These are phyloP conservation scores for Ursus arctos DNA, from an alignment of 2,113 vertebrate species.

Conservation along the genomic window DNA sequence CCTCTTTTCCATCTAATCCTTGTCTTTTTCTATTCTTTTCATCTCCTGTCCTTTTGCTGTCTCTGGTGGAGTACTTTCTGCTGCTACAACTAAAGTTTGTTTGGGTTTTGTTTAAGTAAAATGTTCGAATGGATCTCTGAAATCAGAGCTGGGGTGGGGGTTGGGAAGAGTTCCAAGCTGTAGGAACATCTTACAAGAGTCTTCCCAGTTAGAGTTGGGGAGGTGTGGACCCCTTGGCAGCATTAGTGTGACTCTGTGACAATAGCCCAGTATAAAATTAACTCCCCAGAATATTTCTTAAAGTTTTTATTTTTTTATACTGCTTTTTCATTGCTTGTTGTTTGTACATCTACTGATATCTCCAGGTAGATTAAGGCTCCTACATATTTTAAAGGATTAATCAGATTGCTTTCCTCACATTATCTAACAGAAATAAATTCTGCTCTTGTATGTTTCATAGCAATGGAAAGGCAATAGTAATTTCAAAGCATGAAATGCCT, in stretches of 20 bases:
- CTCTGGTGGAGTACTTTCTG: background rate
- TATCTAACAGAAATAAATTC: background rate
- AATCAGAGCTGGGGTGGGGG: background rate
- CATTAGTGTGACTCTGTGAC: background rate
- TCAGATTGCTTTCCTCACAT: background rate
- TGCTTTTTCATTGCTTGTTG: background rate
- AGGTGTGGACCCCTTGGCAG: background rate
- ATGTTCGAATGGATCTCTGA: background rate
- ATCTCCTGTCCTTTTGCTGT: background rate
- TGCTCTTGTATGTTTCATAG: background rate
- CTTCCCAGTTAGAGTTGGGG: background rate
- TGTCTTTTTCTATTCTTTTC: background rate
- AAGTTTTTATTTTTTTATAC: background rate
- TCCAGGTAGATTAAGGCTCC: background rate
- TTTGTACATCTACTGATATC: background rate
- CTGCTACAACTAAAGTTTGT: background rate
- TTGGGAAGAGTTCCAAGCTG: background rate
- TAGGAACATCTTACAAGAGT: background rate
- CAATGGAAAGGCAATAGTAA: background rate
- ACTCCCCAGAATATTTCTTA: background rate
- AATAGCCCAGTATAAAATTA: background rate
- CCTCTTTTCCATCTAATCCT: background rate
- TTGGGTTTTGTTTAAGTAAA: conserved; percentile 1
- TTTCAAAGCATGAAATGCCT: background rate
- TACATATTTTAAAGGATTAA: background rate